A percentile compares a stretch with the other conserved stretches of the same genome.
These are phyloP conservation scores for Murina feae DNA, from an alignment of 2,113 vertebrate species.

Conservation along the genomic window DNA sequence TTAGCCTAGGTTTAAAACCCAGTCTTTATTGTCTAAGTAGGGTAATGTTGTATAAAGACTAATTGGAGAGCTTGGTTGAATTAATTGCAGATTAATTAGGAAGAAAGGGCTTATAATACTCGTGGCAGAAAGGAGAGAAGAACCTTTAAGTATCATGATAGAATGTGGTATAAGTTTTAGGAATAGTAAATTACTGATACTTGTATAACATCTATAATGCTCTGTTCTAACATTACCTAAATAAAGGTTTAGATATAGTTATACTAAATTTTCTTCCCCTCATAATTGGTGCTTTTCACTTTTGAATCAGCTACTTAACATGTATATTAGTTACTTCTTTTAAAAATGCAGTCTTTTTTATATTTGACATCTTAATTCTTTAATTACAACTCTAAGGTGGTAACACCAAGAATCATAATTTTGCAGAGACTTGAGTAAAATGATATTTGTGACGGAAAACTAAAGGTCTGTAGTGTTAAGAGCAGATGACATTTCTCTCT, in stretches of 20 bases:
- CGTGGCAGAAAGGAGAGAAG: constrained; percentile 42
- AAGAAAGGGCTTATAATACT: constrained; percentile 67
- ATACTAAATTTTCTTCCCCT: constrained; percentile 6
- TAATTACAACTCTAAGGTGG: background rate
- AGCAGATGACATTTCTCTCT: background rate
- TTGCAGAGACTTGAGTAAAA: background rate
- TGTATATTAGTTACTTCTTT: constrained; percentile 21
- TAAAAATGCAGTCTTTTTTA: background rate
- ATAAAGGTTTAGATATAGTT: constrained; percentile 35
- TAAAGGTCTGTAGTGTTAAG: constrained; percentile 19
- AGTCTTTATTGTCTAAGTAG: constrained; percentile 66
- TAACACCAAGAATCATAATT: background rate
- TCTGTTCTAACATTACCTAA: constrained; percentile 35
- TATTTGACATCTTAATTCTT: background rate
- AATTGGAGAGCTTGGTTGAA: constrained; percentile 75
- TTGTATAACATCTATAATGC: constrained; percentile 36
- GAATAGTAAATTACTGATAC: constrained; percentile 50
- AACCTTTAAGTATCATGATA: constrained; percentile 54
- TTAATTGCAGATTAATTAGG: constrained; percentile 75
- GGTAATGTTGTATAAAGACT: constrained; percentile 65
- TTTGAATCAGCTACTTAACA: constrained; percentile 37
- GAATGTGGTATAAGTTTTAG: constrained; percentile 46
- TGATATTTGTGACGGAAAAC: background rate
- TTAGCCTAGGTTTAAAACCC: constrained; percentile 70
- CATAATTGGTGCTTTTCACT: constrained; percentile 35